Conservation (phyloP, 2,797 vertebrate species). For the Pseudopleuronectes americanus region DNA sequence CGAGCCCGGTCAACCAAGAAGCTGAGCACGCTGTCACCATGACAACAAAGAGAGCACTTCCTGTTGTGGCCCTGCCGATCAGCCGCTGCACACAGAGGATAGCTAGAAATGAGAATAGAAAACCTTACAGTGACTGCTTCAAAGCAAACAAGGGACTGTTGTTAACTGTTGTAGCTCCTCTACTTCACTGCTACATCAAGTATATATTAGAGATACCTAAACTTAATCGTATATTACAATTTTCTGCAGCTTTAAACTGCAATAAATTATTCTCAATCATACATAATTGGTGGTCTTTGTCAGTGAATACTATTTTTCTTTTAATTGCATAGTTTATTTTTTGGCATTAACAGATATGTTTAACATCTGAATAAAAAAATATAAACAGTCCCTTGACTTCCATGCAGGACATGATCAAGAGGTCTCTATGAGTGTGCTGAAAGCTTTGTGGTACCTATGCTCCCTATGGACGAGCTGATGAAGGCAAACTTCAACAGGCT, state of each 20-base stretch:
- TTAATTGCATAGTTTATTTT: too few species aligned
- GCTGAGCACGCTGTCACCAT: conserved; percentile 64
- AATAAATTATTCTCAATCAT: too few species aligned
- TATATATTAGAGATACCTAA: neutral
- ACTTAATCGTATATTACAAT: neutral
- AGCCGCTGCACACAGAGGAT: conserved; percentile 78
- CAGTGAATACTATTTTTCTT: too few species aligned
- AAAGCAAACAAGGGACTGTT: neutral
- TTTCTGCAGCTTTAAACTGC: neutral
- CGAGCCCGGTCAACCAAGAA: conserved; percentile 77
- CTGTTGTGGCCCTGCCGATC: conserved; percentile 49
- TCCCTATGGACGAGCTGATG: conserved; percentile 84
- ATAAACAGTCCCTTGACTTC: neutral
- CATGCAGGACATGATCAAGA: neutral
- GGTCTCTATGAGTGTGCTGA: neutral
- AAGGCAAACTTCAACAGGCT: conserved; percentile 85
- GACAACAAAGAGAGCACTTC: conserved; percentile 43
- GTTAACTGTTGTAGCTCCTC: neutral
- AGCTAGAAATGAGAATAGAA: conserved; percentile 51
- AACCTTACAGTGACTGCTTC: neutral
- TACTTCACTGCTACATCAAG: neutral
- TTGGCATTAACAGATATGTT: too few species aligned
- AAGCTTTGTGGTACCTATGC: conserved; percentile 70
- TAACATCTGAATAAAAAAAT: too few species aligned
- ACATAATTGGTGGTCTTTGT: too few species aligned